Evolutionary conservation across 53 echinoderm and acorn worm species (phyloP).

Genomic region (Stichopus horrens): DNA sequence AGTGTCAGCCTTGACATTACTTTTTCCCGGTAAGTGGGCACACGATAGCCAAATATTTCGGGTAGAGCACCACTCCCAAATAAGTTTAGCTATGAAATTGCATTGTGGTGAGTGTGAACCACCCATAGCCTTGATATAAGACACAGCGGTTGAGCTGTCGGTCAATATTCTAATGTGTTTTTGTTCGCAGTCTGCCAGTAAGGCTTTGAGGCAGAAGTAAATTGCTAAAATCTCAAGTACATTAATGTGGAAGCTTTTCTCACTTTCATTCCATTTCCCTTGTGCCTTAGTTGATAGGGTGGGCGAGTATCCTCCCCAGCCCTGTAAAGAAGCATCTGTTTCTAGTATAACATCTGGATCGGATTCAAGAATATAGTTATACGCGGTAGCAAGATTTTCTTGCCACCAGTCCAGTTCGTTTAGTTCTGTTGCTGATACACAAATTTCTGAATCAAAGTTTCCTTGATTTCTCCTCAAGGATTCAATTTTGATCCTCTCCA

Average conservation of each 20-base stretch:
- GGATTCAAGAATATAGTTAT: not conserved
- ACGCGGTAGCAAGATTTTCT: not conserved
- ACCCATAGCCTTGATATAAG: not conserved
- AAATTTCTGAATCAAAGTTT: slow-evolving; percentile 59
- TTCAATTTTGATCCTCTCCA: slow-evolving; percentile 50
- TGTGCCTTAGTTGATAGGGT: slow-evolving; percentile 45
- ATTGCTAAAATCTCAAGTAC: slow-evolving; percentile 62
- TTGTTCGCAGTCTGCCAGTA: slow-evolving; percentile 32
- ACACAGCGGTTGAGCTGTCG: slow-evolving; percentile 63
- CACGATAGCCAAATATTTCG: slow-evolving; percentile 58
- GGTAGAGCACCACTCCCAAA: slow-evolving; percentile 62
- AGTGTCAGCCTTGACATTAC: slow-evolving; percentile 49
- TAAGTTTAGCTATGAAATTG: slow-evolving; percentile 35
- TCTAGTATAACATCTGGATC: slow-evolving; percentile 47
- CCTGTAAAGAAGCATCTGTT: slow-evolving; percentile 54
- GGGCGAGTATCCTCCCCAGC: slow-evolving; percentile 56
- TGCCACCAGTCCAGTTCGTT: slow-evolving; percentile 57
- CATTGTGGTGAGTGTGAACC: slow-evolving; percentile 47
- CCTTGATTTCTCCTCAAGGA: slow-evolving; percentile 39
- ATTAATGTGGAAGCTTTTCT: slow-evolving; percentile 55
- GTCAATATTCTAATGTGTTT: slow-evolving; percentile 54
- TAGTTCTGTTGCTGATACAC: slow-evolving; percentile 9
- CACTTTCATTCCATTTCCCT: slow-evolving; percentile 41
- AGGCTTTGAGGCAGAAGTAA: slow-evolving; percentile 56
- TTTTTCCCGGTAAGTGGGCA: slow-evolving; percentile 60